These are phyloP conservation scores for Dallia pectoralis DNA, from an alignment of 2,797 vertebrate genomes.

Conservation along the genomic window DNA sequence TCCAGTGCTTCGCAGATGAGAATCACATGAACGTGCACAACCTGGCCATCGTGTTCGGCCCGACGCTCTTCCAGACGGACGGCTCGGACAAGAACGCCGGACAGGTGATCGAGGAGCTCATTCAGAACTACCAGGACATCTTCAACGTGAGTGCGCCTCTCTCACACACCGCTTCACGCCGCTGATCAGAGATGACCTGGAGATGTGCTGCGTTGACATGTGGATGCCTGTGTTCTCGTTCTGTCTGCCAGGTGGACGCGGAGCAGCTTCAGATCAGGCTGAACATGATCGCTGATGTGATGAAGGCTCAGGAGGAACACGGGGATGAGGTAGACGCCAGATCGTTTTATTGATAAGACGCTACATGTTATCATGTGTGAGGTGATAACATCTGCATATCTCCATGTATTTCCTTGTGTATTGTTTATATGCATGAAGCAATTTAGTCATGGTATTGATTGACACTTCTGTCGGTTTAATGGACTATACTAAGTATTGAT, in stretches of 20 bases:
- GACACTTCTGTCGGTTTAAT: no score
- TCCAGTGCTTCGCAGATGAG: constrained; percentile 74
- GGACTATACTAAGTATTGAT: no score
- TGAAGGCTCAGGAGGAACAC: constrained; percentile 65
- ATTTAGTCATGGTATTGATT: no score
- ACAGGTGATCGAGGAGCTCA: constrained; percentile 79
- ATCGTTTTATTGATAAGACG: no score
- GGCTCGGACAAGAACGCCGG: constrained; percentile 75
- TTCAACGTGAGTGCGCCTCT: constrained; percentile 67
- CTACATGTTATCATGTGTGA: no score
- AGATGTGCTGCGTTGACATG: neutral
- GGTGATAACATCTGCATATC: no score
- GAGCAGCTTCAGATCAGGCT: constrained; percentile 77
- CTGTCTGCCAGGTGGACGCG: constrained; percentile 64
- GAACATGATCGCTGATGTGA: constrained; percentile 70
- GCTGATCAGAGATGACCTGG: neutral
- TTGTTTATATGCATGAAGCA: no score
- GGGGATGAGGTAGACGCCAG: neutral
- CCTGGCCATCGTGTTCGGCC: constrained; percentile 82
- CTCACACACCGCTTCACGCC: neutral
- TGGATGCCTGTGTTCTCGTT: neutral
- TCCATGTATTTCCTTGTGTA: no score
- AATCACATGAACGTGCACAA: constrained; percentile 84
- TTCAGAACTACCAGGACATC: constrained; percentile 73
- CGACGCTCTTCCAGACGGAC: constrained; percentile 80